Conservation (phyloP, 2,888 invertebrate species). For the Rhingia rostrata region DNA sequence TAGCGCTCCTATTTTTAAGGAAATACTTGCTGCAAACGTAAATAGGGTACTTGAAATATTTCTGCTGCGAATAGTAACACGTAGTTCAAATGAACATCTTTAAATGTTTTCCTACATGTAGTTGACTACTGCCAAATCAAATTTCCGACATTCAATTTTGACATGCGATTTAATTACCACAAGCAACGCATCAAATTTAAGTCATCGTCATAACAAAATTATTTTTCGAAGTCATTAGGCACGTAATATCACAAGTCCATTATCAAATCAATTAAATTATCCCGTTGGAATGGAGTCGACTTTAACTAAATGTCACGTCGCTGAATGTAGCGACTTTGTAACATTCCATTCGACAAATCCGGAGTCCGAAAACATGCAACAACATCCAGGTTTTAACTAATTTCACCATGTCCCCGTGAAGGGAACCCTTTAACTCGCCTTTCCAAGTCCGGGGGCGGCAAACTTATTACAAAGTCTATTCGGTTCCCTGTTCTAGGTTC, state of each 20-base stretch:
- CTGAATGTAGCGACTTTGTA: constrained; percentile 27
- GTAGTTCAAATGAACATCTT: too few relatives aligned
- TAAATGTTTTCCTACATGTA: too few relatives aligned
- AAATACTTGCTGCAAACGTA: too few relatives aligned
- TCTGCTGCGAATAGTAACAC: too few relatives aligned
- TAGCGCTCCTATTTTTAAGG: too few relatives aligned
- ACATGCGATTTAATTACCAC: too few relatives aligned
- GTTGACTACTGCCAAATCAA: too few relatives aligned
- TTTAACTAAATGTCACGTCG: constrained; percentile 48
- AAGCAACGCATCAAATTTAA: constrained; percentile 20
- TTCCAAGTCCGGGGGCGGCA: background rate
- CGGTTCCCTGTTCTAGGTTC: background rate
- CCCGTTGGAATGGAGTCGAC: constrained; percentile 16
- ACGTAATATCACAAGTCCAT: constrained; percentile 38
- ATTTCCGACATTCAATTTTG: too few relatives aligned
- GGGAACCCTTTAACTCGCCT: constrained; percentile 10
- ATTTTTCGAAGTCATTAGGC: constrained; percentile 52
- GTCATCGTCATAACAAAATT: constrained; percentile 23
- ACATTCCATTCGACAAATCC: constrained; percentile 50
- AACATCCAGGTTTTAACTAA: constrained; percentile 33
- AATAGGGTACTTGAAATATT: too few relatives aligned
- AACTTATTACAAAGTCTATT: constrained; percentile 28
- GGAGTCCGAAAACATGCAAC: constrained; percentile 31
- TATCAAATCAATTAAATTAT: constrained; percentile 56
- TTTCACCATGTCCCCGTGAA: background rate